A percentile compares a stretch with the other conserved stretches of the same genome.
Conservation (phyloP, 2,113 vertebrate species). For the Salvelinus alpinus region DNA sequence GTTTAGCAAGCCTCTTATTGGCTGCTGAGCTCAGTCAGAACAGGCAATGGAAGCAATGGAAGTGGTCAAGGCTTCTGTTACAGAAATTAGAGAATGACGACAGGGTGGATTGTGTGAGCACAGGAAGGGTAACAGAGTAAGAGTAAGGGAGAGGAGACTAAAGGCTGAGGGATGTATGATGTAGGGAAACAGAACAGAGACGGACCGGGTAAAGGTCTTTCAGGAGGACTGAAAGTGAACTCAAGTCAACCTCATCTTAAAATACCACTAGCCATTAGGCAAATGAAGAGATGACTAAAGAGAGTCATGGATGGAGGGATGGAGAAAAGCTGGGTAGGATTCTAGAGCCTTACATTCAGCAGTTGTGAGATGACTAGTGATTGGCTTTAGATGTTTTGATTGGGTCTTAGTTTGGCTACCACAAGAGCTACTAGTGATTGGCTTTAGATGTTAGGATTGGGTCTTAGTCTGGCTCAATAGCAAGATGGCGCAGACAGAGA, state of each 20-base stretch:
- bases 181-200: not conserved
- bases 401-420: not conserved
- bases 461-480: not conserved
- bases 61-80: not conserved
- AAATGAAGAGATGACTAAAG: too few species aligned
- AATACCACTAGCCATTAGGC: too few species aligned
- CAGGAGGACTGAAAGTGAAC: not conserved
- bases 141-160: not conserved
- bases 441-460: not conserved
- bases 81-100: not conserved
- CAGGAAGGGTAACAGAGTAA: not conserved
- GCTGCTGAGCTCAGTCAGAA: not conserved
- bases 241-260: not conserved
- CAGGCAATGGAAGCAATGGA: not conserved
- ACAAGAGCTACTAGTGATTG: not conserved
- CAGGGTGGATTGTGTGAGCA: not conserved
- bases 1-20: not conserved
- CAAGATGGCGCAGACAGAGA: too few species aligned
- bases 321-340: too few species aligned
- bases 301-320: not conserved
- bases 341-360: too few species aligned
- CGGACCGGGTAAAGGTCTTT: not conserved
- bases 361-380: too few species aligned
- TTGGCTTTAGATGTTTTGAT: not conserved
- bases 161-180: not conserved